Percentiles rank a stretch among this genome's conserved stretches.
phyloP scores from a whole-genome alignment of 1,140 invertebrate species.

The Dinothrombium tinctorium region DNA sequence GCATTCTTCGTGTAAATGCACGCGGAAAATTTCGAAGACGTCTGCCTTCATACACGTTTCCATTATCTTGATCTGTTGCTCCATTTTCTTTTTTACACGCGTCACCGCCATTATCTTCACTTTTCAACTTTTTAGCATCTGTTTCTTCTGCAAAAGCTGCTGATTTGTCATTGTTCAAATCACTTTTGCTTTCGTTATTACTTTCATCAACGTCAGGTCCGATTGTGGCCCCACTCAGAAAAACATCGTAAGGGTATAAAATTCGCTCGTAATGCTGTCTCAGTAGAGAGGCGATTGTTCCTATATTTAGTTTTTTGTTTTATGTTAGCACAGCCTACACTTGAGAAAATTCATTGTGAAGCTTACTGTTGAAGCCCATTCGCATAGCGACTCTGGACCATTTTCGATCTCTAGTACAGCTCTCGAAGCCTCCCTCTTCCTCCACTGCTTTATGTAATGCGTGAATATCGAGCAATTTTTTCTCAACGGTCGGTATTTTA shows the following conservation, averaged over 20 bases:
- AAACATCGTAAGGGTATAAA: constrained; percentile 72
- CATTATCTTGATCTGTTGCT: neutral
- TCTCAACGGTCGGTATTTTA: constrained; percentile 80
- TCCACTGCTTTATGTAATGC: constrained; percentile 69
- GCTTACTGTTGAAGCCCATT: constrained; percentile 41
- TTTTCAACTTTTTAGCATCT: too few species aligned
- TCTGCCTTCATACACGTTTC: neutral
- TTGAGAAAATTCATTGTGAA: neutral
- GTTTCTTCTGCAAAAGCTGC: neutral
- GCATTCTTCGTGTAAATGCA: neutral
- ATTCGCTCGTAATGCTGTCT: constrained; percentile 78
- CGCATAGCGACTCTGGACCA: constrained; percentile 67
- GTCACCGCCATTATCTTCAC: neutral
- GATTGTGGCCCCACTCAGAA: constrained; percentile 21
- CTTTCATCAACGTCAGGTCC: neutral
- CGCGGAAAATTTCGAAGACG: constrained; percentile 21
- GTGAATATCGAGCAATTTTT: constrained; percentile 78
- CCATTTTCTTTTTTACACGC: too few species aligned
- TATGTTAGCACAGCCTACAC: too few species aligned
- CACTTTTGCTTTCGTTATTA: neutral
- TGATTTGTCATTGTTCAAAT: constrained; percentile 4
- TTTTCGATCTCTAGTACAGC: constrained; percentile 55
- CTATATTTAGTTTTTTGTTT: constrained; percentile 42
- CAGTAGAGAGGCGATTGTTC: constrained; percentile 54
- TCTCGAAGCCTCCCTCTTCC: constrained; percentile 65